Evolutionary conservation across 1,140 invertebrate genomes (phyloP).

Genomic region (Zelostemma sp.): DNA sequence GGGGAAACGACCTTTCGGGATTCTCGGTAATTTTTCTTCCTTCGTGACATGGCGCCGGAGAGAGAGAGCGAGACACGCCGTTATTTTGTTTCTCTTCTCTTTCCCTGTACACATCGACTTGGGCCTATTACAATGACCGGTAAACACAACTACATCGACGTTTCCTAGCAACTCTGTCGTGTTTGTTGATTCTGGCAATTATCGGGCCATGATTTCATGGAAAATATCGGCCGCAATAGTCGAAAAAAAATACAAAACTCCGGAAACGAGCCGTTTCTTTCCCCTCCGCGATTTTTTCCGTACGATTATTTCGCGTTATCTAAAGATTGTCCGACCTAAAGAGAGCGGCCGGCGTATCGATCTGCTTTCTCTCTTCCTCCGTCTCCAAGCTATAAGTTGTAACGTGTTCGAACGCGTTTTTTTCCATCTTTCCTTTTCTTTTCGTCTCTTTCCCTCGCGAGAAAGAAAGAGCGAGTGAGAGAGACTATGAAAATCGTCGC

Average conservation of each 20-base stretch:
- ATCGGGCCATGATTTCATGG: background rate
- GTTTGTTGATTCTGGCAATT: background rate
- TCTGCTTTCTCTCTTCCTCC: slow-evolving; percentile 49
- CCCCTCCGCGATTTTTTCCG: slow-evolving; percentile 3
- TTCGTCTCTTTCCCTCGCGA: background rate
- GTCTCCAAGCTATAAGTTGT: slow-evolving; percentile 20
- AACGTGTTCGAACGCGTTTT: slow-evolving; percentile 33
- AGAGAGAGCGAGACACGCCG: slow-evolving; percentile 25
- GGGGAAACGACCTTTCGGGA: background rate
- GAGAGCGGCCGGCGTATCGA: slow-evolving; percentile 66
- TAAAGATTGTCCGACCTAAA: slow-evolving; percentile 45
- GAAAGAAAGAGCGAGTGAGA: too few relatives aligned
- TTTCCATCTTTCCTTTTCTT: background rate
- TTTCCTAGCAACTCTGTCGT: background rate
- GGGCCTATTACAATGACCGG: background rate
- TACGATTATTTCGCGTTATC: slow-evolving; percentile 9
- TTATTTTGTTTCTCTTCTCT: slow-evolving; percentile 24
- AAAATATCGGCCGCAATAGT: too few relatives aligned
- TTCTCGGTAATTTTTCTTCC: background rate
- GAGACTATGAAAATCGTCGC: too few relatives aligned
- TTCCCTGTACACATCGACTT: background rate
- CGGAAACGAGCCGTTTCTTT: slow-evolving; percentile 15
- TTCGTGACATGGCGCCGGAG: slow-evolving; percentile 27
- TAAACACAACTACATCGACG: background rate
- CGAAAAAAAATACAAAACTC: too few relatives aligned